These are phyloP conservation scores for Scaptomyza parva DNA, from an alignment of 2,888 invertebrate species.

Conservation along the genomic window DNA sequence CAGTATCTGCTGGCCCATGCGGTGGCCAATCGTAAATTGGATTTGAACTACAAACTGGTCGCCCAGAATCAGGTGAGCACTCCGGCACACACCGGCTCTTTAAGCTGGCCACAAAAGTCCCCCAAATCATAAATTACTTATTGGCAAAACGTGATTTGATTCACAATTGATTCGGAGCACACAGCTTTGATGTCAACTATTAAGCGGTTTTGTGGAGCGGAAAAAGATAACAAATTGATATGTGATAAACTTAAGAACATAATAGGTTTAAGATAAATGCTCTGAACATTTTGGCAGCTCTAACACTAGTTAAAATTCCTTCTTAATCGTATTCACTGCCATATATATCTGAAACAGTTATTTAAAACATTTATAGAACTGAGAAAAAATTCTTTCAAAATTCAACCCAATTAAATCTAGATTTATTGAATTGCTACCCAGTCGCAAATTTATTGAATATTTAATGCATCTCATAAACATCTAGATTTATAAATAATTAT, in stretches of 20 bases:
- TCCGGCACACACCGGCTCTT: slow-evolving; percentile 14
- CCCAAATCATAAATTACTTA: slow-evolving; percentile 11
- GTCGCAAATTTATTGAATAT: neutral
- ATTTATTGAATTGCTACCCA: neutral
- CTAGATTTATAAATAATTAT: too few relatives aligned
- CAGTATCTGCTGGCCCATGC: slow-evolving; percentile 85
- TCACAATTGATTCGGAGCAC: slow-evolving; percentile 12
- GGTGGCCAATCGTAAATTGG: slow-evolving; percentile 83
- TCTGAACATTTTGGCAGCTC: too few relatives aligned
- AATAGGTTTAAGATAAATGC: neutral
- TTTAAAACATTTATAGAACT: neutral
- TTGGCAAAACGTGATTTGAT: slow-evolving; percentile 26
- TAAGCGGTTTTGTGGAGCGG: neutral
- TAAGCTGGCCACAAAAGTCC: neutral
- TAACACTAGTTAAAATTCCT: neutral
- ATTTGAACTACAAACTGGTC: slow-evolving; percentile 85
- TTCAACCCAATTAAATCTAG: neutral
- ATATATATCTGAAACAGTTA: neutral
- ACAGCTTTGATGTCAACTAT: neutral
- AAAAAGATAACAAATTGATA: neutral
- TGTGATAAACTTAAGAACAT: neutral
- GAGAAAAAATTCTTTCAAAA: neutral
- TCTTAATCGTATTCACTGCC: neutral
- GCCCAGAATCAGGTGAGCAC: slow-evolving; percentile 85
- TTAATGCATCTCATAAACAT: neutral